phyloP scores from a whole-genome alignment of 1,140 invertebrate species.

The Dufourea novaeangliae region DNA sequence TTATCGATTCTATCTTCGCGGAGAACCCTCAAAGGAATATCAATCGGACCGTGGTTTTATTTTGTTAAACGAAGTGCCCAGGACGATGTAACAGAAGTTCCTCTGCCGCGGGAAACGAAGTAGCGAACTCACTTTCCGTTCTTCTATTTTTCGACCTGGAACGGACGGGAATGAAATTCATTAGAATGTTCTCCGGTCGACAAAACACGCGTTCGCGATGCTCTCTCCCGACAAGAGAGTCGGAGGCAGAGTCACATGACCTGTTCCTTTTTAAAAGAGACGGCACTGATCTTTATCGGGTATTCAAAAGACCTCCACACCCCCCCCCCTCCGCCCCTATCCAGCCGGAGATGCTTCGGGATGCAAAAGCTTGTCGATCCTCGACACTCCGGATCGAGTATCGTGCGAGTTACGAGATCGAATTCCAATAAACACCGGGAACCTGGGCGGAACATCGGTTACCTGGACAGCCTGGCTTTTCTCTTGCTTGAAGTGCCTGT shows the following conservation, averaged over 20 bases:
- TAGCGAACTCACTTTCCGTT: neutral
- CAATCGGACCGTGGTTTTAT: neutral
- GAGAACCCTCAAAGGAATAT: neutral
- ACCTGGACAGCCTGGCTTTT: neutral
- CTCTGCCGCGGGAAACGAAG: neutral
- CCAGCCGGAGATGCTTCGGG: neutral
- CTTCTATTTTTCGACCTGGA: neutral
- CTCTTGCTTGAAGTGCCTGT: neutral
- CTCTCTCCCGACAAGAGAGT: neutral
- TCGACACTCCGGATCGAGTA: slow-evolving; percentile 27
- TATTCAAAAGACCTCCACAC: slow-evolving; percentile 26
- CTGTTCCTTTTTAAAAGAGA: neutral
- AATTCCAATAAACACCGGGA: slow-evolving; percentile 35
- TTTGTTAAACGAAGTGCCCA: neutral
- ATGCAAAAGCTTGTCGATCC: slow-evolving; percentile 12
- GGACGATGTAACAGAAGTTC: too few species aligned
- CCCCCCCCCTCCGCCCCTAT: neutral
- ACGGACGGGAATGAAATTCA: neutral
- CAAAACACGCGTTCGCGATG: neutral
- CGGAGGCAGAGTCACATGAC: neutral
- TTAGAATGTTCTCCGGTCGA: neutral
- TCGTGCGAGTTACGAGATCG: slow-evolving; percentile 26
- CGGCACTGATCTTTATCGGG: slow-evolving; percentile 22
- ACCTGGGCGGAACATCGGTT: neutral
- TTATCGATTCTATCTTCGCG: neutral